These are phyloP conservation scores for Acrocephalus kingi DNA, from an alignment of 2,113 vertebrate genomes.

Conservation along the genomic window DNA sequence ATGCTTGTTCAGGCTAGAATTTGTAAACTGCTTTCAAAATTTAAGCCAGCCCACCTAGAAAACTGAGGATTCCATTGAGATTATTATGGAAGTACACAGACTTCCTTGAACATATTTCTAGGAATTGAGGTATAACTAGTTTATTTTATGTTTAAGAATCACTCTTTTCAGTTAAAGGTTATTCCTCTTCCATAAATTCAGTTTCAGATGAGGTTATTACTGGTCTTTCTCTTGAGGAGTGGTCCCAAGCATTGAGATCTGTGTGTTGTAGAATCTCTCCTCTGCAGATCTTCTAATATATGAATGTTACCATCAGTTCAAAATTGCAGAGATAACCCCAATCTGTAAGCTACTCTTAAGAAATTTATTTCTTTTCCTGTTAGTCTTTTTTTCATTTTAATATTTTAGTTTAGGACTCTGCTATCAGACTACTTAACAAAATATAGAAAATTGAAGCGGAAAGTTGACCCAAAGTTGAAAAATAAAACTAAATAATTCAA, in stretches of 20 bases:
- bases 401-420: not conserved
- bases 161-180: not conserved
- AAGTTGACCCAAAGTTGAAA: not conserved
- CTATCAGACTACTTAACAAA: not conserved
- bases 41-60: not conserved
- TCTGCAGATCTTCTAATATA: not conserved
- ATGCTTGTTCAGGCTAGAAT: not conserved
- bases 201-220: not conserved
- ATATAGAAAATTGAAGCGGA: not conserved
- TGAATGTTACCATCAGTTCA: not conserved
- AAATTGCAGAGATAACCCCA: not conserved
- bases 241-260: not conserved
- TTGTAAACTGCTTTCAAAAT: not conserved
- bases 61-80: not conserved
- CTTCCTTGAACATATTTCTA: not conserved
- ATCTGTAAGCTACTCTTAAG: not conserved
- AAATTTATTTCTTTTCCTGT: not conserved
- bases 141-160: not conserved
- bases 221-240: not conserved
- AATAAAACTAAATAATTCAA: not conserved
- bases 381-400: not conserved
- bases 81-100: not conserved
- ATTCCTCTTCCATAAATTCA: not conserved
- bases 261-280: not conserved
- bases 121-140: not conserved